Percentiles rank a stretch among this genome's conserved stretches.
These are phyloP conservation scores for Sphenodon punctatus DNA, from an alignment of 2,797 vertebrate genomes.

Conservation along the genomic window DNA sequence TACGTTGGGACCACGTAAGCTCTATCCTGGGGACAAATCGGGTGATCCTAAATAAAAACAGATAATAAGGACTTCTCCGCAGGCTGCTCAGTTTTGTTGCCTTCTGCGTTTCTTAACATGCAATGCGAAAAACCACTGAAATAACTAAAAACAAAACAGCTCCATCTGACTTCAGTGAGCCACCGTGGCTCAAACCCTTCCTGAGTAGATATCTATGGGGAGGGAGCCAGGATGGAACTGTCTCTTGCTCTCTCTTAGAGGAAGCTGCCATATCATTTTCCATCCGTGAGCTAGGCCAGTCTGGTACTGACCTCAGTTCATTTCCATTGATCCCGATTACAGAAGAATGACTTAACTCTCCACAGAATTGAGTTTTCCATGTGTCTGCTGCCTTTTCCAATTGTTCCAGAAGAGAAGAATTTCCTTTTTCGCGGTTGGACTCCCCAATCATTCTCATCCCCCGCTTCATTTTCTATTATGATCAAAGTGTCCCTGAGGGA, in stretches of 20 bases:
- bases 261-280: slow-evolving; percentile 35
- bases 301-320: slow-evolving; percentile 61
- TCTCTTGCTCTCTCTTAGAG: background rate
- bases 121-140: background rate
- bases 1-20: no score
- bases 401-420: slow-evolving; percentile 5
- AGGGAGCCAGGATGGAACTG: background rate
- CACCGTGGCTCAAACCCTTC: background rate
- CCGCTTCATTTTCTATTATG: background rate
- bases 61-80: background rate
- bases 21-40: no score
- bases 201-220: slow-evolving; percentile 24
- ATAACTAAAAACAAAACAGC: background rate
- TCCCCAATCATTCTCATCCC: slow-evolving; percentile 16
- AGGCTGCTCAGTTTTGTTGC: background rate
- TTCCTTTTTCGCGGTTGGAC: slow-evolving; percentile 41
- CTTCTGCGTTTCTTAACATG: background rate
- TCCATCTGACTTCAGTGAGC: background rate
- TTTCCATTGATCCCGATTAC: slow-evolving; percentile 59
- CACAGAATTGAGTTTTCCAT: slow-evolving; percentile 60
- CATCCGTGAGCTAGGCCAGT: slow-evolving; percentile 53
- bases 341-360: slow-evolving; percentile 58
- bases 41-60: no score
- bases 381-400: slow-evolving; percentile 44
- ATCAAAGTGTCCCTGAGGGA: background rate